Evolutionary conservation across 2,888 invertebrate genomes (phyloP).

Genomic region (Coecobrya sp.): DNA sequence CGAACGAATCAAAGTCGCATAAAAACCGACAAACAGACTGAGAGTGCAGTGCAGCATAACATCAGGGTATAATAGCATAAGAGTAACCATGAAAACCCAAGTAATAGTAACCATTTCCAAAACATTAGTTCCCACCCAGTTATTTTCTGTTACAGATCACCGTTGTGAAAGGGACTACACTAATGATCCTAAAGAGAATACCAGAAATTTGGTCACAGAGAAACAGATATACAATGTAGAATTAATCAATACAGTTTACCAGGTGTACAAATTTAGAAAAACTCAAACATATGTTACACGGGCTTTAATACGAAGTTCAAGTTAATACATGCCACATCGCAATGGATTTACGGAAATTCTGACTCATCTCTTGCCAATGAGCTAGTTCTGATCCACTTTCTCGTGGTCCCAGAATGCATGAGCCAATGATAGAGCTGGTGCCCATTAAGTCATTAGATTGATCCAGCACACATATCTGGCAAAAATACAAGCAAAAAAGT

Average conservation of each 20-base stretch:
- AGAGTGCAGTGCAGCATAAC: no score
- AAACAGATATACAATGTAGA: not conserved
- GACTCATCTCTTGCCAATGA: conserved; percentile 96
- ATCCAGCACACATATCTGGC: conserved; percentile 90
- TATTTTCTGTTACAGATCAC: no score
- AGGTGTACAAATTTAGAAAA: conserved; percentile 42
- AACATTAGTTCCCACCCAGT: no score
- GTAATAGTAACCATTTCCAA: no score
- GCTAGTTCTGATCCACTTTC: conserved; percentile 92
- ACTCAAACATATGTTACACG: not conserved
- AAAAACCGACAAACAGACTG: no score
- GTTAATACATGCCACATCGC: conserved; percentile 96
- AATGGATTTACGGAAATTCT: conserved; percentile 95
- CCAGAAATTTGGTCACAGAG: not conserved
- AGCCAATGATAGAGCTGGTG: conserved; percentile 90
- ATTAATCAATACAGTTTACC: not conserved
- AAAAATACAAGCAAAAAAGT: conserved; percentile 18
- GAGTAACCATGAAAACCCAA: no score
- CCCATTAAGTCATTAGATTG: conserved; percentile 91
- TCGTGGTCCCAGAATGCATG: conserved; percentile 92
- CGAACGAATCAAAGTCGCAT: no score
- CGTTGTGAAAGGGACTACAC: no score
- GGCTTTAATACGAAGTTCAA: conserved; percentile 46
- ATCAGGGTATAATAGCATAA: no score
- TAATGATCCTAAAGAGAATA: not conserved